A percentile compares a stretch with the other conserved stretches of the same genome.
Conservation (phyloP, 2,888 invertebrate genomes). For the Thecocarcelia acutangulata region DNA sequence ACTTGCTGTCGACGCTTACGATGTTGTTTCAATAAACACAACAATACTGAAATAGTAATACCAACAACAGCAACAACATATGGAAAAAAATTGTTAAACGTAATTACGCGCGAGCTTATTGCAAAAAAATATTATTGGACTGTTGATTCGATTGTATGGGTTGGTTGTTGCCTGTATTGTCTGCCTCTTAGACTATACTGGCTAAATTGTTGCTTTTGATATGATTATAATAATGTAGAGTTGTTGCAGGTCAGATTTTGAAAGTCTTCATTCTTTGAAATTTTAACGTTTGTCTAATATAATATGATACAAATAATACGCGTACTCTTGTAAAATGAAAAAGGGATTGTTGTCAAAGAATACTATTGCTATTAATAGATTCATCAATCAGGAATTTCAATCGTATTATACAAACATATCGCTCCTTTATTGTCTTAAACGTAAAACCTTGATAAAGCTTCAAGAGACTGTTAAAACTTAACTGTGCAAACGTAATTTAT, state of each 20-base stretch:
- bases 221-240: too few relatives aligned
- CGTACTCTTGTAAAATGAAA: too few relatives aligned
- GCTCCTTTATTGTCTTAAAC: too few relatives aligned
- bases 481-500: too few relatives aligned
- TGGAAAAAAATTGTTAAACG: slow-evolving; percentile 50
- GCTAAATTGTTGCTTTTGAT: background rate
- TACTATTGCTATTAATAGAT: too few relatives aligned
- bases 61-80: slow-evolving; percentile 32
- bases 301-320: too few relatives aligned
- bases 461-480: too few relatives aligned
- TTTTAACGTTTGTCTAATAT: too few relatives aligned
- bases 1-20: slow-evolving; percentile 64
- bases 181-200: background rate
- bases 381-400: too few relatives aligned
- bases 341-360: too few relatives aligned
- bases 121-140: background rate
- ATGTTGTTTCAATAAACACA: slow-evolving; percentile 45
- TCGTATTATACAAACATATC: too few relatives aligned
- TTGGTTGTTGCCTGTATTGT: background rate
- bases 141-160: background rate
- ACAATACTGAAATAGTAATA: slow-evolving; percentile 12
- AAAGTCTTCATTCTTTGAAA: slow-evolving; percentile 17
- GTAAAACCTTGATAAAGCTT: too few relatives aligned
- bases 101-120: slow-evolving; percentile 64
- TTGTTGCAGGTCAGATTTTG: slow-evolving; percentile 7